Evolutionary conservation across 2,113 vertebrate genomes (phyloP).

Genomic region (Halcyon senegalensis): DNA sequence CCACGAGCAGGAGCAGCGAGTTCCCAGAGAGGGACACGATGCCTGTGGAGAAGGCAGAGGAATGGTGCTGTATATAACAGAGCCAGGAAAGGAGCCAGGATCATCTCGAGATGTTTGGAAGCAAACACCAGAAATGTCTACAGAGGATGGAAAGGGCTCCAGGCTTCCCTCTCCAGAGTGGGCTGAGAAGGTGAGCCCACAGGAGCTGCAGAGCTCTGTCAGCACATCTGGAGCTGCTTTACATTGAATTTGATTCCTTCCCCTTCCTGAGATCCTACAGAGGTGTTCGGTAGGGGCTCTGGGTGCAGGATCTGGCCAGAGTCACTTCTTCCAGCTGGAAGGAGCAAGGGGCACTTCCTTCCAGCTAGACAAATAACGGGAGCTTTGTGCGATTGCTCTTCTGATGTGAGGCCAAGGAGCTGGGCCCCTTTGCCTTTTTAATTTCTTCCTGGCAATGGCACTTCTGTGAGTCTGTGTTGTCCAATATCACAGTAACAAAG

Average conservation of each 20-base stretch:
- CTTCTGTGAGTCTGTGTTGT: neutral
- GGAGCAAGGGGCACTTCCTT: constrained; percentile 1
- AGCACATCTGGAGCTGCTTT: constrained; percentile 12
- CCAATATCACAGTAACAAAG: constrained; percentile 31
- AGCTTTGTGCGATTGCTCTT: neutral
- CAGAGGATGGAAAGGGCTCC: neutral
- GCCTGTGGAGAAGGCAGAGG: constrained; percentile 16
- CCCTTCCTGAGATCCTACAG: neutral
- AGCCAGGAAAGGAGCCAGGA: neutral
- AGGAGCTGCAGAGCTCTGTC: neutral
- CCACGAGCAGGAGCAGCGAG: constrained; percentile 82
- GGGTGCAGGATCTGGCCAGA: neutral
- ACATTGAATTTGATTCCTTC: neutral
- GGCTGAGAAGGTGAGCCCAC: neutral
- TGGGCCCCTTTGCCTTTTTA: neutral
- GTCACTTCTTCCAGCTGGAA: constrained; percentile 9
- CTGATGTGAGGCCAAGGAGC: constrained; percentile 40
- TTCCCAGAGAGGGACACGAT: constrained; percentile 80
- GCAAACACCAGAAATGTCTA: neutral
- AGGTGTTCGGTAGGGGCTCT: neutral
- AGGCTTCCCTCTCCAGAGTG: neutral
- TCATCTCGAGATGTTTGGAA: neutral
- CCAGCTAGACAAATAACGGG: neutral
- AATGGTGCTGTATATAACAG: neutral
- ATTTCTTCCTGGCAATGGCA: constrained; percentile 19